These are phyloP conservation scores for Beaufortia kweichowensis DNA, from an alignment of 2,113 vertebrate species.

Conservation along the genomic window DNA sequence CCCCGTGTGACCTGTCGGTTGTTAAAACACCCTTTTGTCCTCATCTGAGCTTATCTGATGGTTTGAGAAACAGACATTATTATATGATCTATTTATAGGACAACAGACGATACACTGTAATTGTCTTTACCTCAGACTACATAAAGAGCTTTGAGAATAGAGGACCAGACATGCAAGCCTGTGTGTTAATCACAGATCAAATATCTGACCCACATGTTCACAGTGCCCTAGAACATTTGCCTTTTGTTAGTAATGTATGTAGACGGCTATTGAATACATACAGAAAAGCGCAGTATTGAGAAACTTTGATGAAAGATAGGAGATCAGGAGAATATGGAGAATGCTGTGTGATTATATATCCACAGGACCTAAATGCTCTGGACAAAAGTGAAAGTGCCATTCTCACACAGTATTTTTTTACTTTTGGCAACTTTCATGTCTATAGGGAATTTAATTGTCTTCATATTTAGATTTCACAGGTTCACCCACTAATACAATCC, in stretches of 20 bases:
- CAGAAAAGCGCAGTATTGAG: slow-evolving; percentile 5
- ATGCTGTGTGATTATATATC: background rate
- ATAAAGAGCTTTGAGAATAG: background rate
- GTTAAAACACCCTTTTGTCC: background rate
- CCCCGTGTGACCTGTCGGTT: background rate
- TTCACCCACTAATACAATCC: too few species aligned
- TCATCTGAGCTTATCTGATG: background rate
- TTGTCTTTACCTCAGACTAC: background rate
- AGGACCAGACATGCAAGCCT: background rate
- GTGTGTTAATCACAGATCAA: slow-evolving; percentile 2
- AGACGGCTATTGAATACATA: background rate
- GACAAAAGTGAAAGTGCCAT: background rate
- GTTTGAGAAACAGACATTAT: slow-evolving; percentile 12
- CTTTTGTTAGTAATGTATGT: slow-evolving; percentile 33
- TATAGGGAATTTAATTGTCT: too few species aligned
- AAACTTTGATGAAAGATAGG: background rate
- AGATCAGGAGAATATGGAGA: background rate
- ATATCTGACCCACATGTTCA: slow-evolving; percentile 44
- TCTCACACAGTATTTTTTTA: slow-evolving; percentile 19
- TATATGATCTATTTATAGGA: slow-evolving; percentile 2
- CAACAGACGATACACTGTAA: background rate
- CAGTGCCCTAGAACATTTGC: slow-evolving; percentile 3
- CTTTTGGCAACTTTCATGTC: too few species aligned
- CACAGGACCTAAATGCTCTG: background rate
- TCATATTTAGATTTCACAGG: too few species aligned